These are phyloP conservation scores for Gallinago jamesoni DNA, from an alignment of 2,113 vertebrate species.

Conservation along the genomic window DNA sequence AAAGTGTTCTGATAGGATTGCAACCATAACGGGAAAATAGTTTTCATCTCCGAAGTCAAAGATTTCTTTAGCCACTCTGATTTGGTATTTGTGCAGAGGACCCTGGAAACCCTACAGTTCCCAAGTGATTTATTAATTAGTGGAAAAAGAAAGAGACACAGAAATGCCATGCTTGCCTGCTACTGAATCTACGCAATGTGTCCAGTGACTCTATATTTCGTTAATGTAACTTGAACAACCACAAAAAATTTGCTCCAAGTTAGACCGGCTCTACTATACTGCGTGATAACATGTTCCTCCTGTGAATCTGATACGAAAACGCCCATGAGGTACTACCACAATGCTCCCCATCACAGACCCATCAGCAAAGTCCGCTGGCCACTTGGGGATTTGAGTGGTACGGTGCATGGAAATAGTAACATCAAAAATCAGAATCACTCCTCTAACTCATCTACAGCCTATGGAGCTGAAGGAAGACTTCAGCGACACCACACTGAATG, in stretches of 20 bases:
- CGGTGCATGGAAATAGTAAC: neutral
- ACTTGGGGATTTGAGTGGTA: neutral
- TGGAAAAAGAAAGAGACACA: neutral
- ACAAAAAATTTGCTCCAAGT: neutral
- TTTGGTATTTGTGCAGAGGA: neutral
- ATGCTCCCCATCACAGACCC: neutral
- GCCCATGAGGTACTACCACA: neutral
- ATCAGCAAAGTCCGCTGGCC: neutral
- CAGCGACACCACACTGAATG: neutral
- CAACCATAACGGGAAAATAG: neutral
- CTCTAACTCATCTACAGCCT: neutral
- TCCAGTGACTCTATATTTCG: constrained; percentile 21
- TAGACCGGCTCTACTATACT: neutral
- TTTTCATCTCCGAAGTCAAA: constrained; percentile 21
- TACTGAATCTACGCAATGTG: neutral
- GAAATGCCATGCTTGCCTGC: neutral
- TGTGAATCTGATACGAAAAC: neutral
- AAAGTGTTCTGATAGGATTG: neutral
- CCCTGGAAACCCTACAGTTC: neutral
- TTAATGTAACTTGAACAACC: neutral
- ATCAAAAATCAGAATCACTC: neutral
- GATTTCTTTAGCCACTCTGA: constrained; percentile 2
- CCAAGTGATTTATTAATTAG: constrained; percentile 25
- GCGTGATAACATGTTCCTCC: neutral
- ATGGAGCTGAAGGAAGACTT: neutral